Evolutionary conservation across 2,888 invertebrate species (phyloP).

Genomic region (Harmothoe impar): DNA sequence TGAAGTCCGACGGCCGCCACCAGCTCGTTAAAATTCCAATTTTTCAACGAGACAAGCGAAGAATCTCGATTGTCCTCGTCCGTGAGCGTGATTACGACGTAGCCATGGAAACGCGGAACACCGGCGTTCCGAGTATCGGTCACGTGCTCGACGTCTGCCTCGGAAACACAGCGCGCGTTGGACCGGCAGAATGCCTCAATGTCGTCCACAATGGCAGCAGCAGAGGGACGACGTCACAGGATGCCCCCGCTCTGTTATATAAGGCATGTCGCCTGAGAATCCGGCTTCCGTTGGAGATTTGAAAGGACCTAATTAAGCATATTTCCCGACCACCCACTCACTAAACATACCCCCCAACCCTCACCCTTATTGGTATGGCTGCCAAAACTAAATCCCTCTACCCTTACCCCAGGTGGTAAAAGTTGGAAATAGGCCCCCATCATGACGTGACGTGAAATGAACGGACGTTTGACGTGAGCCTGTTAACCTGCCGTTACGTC

Average conservation of each 20-base stretch:
- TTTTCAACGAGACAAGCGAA: slow-evolving; percentile 54
- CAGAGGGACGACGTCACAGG: background rate
- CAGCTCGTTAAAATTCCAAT: slow-evolving; percentile 60
- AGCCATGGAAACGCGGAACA: slow-evolving; percentile 27
- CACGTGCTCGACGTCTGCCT: slow-evolving; percentile 2
- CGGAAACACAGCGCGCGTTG: slow-evolving; percentile 28
- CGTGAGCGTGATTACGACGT: slow-evolving; percentile 30
- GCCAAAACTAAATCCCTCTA: background rate
- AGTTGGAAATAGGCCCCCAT: background rate
- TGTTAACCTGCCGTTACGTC: background rate
- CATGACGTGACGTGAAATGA: slow-evolving; percentile 23
- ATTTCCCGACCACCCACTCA: slow-evolving; percentile 37
- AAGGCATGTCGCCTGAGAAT: background rate
- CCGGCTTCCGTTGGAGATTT: slow-evolving; percentile 20
- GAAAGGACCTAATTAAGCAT: slow-evolving; percentile 20
- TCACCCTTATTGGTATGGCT: background rate
- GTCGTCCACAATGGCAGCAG: slow-evolving; percentile 34
- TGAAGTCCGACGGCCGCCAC: slow-evolving; percentile 22
- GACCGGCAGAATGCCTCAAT: slow-evolving; percentile 36
- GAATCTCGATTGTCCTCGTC: slow-evolving; percentile 48
- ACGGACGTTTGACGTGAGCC: background rate
- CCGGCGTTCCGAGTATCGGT: background rate
- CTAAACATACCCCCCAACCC: background rate
- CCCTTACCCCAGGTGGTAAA: background rate
- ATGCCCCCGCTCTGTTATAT: slow-evolving; percentile 15